phyloP scores from a whole-genome alignment of 1,140 invertebrate genomes.

The Centruroides vittatus region DNA sequence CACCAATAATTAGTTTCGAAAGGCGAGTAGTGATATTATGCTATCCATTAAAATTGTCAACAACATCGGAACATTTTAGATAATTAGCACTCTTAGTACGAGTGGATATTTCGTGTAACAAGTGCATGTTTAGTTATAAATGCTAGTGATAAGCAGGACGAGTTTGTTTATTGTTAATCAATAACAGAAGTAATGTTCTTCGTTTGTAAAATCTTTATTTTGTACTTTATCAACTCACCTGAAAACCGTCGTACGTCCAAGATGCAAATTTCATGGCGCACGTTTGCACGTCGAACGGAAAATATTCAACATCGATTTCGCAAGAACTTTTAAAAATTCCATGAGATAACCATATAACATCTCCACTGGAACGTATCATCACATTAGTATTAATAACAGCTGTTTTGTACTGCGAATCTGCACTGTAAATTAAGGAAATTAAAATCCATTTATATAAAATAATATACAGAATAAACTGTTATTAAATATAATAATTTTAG shows the following conservation, averaged over 20 bases:
- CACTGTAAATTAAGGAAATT: constrained; percentile 18
- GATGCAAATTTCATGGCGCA: constrained; percentile 94
- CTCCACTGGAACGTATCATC: constrained; percentile 26
- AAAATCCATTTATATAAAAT: too few relatives aligned
- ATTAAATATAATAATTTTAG: too few relatives aligned
- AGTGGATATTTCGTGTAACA: too few relatives aligned
- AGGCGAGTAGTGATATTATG: not conserved
- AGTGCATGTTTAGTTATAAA: too few relatives aligned
- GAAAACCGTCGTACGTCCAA: constrained; percentile 71
- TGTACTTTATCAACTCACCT: not conserved
- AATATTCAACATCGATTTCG: constrained; percentile 33
- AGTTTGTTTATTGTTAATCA: too few relatives aligned
- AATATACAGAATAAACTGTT: too few relatives aligned
- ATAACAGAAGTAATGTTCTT: not conserved
- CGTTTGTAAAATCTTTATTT: too few relatives aligned
- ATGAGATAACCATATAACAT: constrained; percentile 26
- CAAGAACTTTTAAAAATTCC: constrained; percentile 29
- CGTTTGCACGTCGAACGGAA: constrained; percentile 41
- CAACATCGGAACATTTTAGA: not conserved
- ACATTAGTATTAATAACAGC: constrained; percentile 29
- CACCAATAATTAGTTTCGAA: not conserved
- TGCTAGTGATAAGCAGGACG: too few relatives aligned
- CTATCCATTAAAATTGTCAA: not conserved
- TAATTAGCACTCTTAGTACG: not conserved
- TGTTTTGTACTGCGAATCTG: constrained; percentile 27